Conservation (phyloP, 2,113 vertebrate genomes). For the Malurus melanocephalus region DNA sequence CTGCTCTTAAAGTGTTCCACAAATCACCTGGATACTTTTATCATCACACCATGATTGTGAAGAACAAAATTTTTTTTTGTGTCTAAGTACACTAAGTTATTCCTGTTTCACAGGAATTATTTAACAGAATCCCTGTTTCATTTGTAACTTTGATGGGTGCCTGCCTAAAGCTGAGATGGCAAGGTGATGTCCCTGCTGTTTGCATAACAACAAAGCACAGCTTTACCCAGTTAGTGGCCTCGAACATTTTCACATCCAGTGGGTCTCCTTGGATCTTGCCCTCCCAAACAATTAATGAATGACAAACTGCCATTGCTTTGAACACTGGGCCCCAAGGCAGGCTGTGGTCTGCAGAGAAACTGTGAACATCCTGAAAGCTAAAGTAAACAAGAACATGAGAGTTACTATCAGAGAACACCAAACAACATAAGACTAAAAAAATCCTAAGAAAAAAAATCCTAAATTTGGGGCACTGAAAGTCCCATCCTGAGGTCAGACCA, state of each 20-base stretch:
- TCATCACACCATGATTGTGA: not conserved
- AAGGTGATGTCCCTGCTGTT: not conserved
- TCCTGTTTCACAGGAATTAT: not conserved
- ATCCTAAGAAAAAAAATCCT: not conserved
- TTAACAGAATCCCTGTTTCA: not conserved
- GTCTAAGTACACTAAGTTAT: not conserved
- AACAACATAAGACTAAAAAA: not conserved
- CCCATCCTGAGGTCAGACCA: not conserved
- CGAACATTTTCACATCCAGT: slow-evolving; percentile 71
- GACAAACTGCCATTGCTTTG: slow-evolving; percentile 61
- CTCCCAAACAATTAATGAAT: slow-evolving; percentile 63
- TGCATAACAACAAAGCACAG: not conserved
- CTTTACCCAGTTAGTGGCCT: slow-evolving; percentile 69
- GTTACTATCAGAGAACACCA: not conserved
- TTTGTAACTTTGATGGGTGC: not conserved
- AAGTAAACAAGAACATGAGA: not conserved
- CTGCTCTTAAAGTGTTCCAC: not conserved
- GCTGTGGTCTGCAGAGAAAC: not conserved
- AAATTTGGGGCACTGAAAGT: not conserved
- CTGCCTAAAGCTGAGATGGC: not conserved
- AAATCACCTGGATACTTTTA: not conserved
- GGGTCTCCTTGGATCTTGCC: slow-evolving; percentile 69
- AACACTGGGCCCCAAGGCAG: slow-evolving; percentile 57
- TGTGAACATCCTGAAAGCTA: slow-evolving; percentile 62
- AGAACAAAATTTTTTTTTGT: not conserved